Conservation (phyloP, 2,888 invertebrate genomes). For the Cantharis flavilabris region DNA sequence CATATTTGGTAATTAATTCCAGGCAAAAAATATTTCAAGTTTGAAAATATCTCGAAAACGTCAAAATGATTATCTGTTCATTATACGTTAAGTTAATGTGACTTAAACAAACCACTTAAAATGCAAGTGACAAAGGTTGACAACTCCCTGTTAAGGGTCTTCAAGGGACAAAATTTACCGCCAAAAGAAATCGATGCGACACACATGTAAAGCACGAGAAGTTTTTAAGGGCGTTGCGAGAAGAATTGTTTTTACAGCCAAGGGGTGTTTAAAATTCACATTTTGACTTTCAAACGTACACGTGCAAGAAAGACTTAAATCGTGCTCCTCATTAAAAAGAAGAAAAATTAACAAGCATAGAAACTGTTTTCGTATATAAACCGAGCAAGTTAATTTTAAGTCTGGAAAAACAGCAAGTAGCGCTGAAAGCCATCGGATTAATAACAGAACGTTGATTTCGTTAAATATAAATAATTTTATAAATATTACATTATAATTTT, state of each 20-base stretch:
- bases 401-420: background rate
- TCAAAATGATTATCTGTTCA: slow-evolving; percentile 1
- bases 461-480: background rate
- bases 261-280: background rate
- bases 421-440: background rate
- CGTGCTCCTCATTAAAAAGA: slow-evolving; percentile 11
- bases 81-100: background rate
- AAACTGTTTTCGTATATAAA: slow-evolving; percentile 1
- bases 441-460: background rate
- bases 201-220: background rate
- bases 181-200: background rate
- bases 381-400: slow-evolving; percentile 8
- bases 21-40: background rate
- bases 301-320: slow-evolving; percentile 3
- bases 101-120: background rate
- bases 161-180: background rate
- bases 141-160: background rate
- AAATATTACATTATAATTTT: background rate
- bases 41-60: background rate
- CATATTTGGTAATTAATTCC: too few species aligned
- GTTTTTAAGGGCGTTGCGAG: background rate
- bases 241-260: background rate
- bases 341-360: slow-evolving; percentile 5
- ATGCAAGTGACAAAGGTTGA: background rate
- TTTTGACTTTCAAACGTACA: background rate